phyloP scores from a whole-genome alignment of 1,140 invertebrate genomes.

The Rhopalosiphum maidis region DNA sequence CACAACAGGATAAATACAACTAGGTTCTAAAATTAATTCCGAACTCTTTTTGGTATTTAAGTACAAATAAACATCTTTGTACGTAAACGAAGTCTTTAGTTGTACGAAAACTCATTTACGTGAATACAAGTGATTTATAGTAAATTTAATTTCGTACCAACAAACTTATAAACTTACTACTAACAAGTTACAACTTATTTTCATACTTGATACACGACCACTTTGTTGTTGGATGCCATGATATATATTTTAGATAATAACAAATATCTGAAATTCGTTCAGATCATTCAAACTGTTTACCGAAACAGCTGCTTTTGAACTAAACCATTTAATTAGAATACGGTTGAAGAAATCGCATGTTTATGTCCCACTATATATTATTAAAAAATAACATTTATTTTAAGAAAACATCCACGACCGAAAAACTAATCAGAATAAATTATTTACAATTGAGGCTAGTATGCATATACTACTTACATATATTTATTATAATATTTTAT shows the following conservation, averaged over 20 bases:
- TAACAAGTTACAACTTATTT: not conserved
- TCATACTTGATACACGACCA: not conserved
- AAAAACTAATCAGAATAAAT: constrained; percentile 16
- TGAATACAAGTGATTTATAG: constrained; percentile 12
- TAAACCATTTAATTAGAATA: not conserved
- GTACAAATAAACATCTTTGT: constrained; percentile 15
- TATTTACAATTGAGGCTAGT: not conserved
- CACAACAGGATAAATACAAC: not conserved
- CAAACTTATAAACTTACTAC: constrained; percentile 12
- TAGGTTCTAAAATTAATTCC: not conserved
- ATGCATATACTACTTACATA: not conserved
- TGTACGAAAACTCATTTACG: constrained; percentile 1
- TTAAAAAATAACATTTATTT: constrained; percentile 2
- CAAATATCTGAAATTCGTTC: not conserved
- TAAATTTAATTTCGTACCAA: not conserved
- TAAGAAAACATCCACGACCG: not conserved
- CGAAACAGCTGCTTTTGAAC: not conserved
- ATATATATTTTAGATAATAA: not conserved
- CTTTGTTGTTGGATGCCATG: not conserved
- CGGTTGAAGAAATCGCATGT: not conserved
- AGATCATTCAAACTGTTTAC: not conserved
- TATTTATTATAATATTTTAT: not conserved
- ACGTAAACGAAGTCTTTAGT: not conserved
- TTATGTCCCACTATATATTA: not conserved
- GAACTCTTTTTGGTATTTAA: constrained; percentile 11